Percentiles rank a stretch among this genome's conserved stretches.
Conservation (phyloP, 2,797 vertebrate species). For the Decapterus maruadsi region DNA sequence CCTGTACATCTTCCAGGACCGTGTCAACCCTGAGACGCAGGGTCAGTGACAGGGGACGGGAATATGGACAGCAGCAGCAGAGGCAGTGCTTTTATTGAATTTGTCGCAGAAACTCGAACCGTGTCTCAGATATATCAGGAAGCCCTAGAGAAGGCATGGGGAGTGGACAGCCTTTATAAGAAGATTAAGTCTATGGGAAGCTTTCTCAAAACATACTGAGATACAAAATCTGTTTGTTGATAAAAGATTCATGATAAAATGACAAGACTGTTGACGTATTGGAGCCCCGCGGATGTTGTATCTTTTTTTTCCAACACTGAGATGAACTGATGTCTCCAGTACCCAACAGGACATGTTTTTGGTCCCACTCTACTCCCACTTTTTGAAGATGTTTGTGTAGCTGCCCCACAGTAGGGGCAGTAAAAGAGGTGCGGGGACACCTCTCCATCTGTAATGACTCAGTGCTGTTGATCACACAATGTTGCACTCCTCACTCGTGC, state of each 20-base stretch:
- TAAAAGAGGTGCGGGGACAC: constrained; percentile 78
- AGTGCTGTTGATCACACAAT: constrained; percentile 59
- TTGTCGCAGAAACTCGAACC: constrained; percentile 19
- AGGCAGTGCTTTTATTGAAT: constrained; percentile 1
- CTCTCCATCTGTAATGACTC: constrained; percentile 63
- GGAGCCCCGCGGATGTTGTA: constrained; percentile 29
- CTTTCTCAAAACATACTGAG: constrained; percentile 32
- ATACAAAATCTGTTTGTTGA: constrained; percentile 37
- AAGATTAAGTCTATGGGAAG: constrained; percentile 24
- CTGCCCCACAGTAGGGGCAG: constrained; percentile 41
- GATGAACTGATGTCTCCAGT: constrained; percentile 37
- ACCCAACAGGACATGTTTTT: constrained; percentile 53
- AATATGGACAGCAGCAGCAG: constrained; percentile 16
- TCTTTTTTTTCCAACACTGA: constrained; percentile 44
- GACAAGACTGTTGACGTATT: constrained; percentile 38
- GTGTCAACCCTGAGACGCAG: constrained; percentile 81
- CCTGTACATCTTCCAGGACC: constrained; percentile 99
- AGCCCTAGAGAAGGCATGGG: constrained; percentile 21
- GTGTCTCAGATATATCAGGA: constrained; percentile 31
- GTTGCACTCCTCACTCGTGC: constrained; percentile 55
- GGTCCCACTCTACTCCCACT: constrained; percentile 48
- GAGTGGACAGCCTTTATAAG: constrained; percentile 17
- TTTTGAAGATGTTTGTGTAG: constrained; percentile 70
- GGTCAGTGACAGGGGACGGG: constrained; percentile 61
- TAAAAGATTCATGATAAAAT: constrained; percentile 33